Evolutionary conservation across 2,797 vertebrate species (phyloP), one percentile per base, ranked within the genome.

Genomic region (Fistularia tabacaria): DNA sequence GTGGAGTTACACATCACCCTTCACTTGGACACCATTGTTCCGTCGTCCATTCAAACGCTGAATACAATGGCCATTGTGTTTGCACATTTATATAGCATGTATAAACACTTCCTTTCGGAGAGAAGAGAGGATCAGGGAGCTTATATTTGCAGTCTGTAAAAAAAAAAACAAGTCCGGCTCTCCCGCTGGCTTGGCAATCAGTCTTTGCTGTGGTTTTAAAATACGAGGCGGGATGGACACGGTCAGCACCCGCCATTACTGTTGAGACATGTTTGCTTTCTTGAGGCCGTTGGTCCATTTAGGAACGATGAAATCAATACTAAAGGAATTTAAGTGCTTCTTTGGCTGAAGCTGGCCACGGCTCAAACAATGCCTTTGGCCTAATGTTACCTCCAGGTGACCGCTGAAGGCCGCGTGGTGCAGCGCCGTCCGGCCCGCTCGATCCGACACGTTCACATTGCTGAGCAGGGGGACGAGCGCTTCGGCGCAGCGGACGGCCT

Each of bases 371-470:
- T 25, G 13, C 7, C 45, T 61, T 7, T 3, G 8, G 5, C 25
- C 42, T 10, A 14, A 44, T 3, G 7, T 62, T 81, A 98, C 97
- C 95, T 99, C 97, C 51, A 92, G 88, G 1, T 99, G 96, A 36
- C 97, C 97, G 36, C 94, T 98, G 91, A 99, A 98, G 77, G 96
- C 94, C 49, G 96, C 96, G 62, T 99, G 97, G 80, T 99, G 97
- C 73, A 99, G 85, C 0, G 96, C 94, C 0, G 95, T 98, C 60
- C 96, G 94, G 56, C 97, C 96, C 1, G 95, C 95, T 69, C 96
- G 85, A 71, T 99, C 97, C 0, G 95, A 98, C 60, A 99, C 94
- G 40, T 99, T 99, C 61, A 98, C 94, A 61, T 98, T 99, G 84
- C 96, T 98, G 9, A 99, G 91, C 75, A 95, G 91, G 49, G 96